A percentile compares a stretch with the other conserved stretches of the same genome.
phyloP scores from a whole-genome alignment of 1,140 invertebrate species.

The Drosophila ironensis region DNA sequence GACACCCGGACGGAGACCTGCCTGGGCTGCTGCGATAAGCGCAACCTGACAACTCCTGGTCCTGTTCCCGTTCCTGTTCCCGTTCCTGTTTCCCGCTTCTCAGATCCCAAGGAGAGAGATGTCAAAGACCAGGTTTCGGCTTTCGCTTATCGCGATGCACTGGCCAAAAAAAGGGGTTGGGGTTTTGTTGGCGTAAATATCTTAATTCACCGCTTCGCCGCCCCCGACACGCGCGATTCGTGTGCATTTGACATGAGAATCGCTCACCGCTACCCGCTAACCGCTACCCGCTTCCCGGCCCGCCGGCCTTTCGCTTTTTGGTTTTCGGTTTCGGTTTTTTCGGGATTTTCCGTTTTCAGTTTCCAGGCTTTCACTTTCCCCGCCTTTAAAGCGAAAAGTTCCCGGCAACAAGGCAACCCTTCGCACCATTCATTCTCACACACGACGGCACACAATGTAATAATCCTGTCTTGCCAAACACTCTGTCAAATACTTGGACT shows the following conservation, averaged over 20 bases:
- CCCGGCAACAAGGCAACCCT: not conserved
- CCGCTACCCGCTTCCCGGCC: not conserved
- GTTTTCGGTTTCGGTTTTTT: not conserved
- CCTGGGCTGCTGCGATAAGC: conserved; percentile 68
- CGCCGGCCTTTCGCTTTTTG: not conserved
- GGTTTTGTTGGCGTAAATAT: conserved; percentile 75
- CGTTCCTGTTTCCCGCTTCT: conserved; percentile 12
- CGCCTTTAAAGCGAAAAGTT: conserved; percentile 21
- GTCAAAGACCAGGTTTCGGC: conserved; percentile 61
- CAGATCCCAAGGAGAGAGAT: conserved; percentile 55
- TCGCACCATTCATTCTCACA: conserved; percentile 5
- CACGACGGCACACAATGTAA: conserved; percentile 15
- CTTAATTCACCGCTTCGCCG: conserved; percentile 76
- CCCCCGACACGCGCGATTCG: conserved; percentile 71
- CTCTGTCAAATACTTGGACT: not conserved
- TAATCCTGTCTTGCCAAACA: conserved; percentile 23
- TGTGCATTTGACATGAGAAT: conserved; percentile 69
- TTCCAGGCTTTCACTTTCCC: conserved; percentile 2
- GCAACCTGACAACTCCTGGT: conserved; percentile 53
- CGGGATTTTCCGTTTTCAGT: not conserved
- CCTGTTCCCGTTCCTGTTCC: conserved; percentile 11
- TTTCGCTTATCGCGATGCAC: conserved; percentile 46
- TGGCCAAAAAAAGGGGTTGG: not conserved
- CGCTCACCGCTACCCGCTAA: conserved; percentile 7
- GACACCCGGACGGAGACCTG: not conserved